Conservation (phyloP, 2,113 vertebrate species). For the Petromus typicus region DNA sequence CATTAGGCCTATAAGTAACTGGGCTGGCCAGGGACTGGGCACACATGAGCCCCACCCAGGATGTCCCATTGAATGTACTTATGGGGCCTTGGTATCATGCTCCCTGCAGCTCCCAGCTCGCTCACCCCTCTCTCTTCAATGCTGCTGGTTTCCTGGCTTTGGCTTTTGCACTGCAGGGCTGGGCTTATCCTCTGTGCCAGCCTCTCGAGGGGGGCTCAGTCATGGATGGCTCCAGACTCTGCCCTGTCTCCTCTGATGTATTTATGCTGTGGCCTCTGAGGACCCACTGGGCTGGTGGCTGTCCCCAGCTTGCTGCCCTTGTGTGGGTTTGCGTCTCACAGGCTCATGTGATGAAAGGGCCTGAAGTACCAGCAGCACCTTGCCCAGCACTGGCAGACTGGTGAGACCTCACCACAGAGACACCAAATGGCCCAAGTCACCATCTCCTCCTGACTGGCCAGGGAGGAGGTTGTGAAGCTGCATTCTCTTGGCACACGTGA, state of each 20-base stretch:
- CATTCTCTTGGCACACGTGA: constrained; percentile 87
- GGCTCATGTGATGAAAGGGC: neutral
- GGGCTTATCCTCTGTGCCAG: neutral
- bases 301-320: neutral
- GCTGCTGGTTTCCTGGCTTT: constrained; percentile 21
- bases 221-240: neutral
- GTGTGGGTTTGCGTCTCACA: neutral
- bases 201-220: neutral
- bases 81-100: neutral
- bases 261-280: neutral
- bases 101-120: neutral
- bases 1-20: neutral
- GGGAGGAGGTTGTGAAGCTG: constrained; percentile 83
- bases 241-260: too few relatives aligned
- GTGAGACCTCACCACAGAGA: neutral
- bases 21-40: neutral
- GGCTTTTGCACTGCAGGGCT: neutral
- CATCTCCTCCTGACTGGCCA: constrained; percentile 72
- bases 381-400: neutral
- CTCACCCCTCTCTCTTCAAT: neutral
- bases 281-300: neutral
- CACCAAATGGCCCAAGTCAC: neutral
- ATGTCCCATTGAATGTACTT: neutral
- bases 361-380: neutral
- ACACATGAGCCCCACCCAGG: neutral